Evolutionary conservation across 2,113 vertebrate genomes (phyloP).

Genomic region (Ciconia maguari): DNA sequence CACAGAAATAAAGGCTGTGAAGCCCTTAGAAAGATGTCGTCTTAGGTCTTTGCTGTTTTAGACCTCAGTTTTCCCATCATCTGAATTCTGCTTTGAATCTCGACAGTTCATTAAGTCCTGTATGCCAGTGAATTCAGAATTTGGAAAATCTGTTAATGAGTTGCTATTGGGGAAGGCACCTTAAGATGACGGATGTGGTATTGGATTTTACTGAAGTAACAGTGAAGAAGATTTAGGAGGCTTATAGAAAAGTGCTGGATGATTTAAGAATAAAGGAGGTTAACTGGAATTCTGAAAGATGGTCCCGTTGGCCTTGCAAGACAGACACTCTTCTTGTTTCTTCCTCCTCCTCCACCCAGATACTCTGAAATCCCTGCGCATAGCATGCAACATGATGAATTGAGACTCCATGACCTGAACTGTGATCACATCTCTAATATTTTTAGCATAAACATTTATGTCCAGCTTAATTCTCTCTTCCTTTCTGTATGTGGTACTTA

Average conservation of each 20-base stretch:
- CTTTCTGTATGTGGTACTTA: not conserved
- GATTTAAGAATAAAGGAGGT: not conserved
- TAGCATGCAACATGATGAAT: not conserved
- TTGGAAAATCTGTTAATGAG: conserved; percentile 17
- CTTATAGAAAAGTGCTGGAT: not conserved
- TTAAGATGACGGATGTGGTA: not conserved
- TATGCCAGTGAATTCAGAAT: not conserved
- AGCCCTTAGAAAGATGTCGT: not conserved
- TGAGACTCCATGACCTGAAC: not conserved
- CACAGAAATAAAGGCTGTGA: not conserved
- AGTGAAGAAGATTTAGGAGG: not conserved
- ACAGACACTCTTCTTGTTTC: not conserved
- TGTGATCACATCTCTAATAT: not conserved
- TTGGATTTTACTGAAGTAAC: not conserved
- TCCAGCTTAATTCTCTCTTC: not conserved
- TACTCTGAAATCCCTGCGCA: not conserved
- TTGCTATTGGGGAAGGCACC: not conserved
- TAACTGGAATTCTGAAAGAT: not conserved
- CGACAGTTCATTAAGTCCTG: not conserved
- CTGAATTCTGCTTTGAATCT: conserved; percentile 27
- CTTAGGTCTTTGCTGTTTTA: not conserved
- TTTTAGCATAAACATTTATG: not conserved
- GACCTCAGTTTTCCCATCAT: not conserved
- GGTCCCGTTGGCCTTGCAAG: not conserved
- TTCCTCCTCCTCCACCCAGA: not conserved